Evolutionary conservation across 2,888 invertebrate genomes (phyloP).

Genomic region (Agrochola lychnidis): DNA sequence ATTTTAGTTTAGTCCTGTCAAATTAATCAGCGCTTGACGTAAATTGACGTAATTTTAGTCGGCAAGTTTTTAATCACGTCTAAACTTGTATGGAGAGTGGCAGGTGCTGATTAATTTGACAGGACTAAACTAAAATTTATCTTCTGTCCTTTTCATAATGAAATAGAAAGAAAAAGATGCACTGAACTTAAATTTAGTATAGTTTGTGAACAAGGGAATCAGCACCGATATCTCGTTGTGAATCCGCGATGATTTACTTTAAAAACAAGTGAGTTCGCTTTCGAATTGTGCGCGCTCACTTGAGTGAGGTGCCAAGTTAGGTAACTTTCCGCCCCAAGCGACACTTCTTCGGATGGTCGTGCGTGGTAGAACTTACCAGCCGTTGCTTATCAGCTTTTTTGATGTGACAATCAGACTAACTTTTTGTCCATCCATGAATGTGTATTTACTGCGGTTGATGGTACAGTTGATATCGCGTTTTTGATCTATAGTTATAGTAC

Average conservation of each 20-base stretch:
- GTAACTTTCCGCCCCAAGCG: too few species aligned
- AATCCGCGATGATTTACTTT: neutral
- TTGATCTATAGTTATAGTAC: neutral
- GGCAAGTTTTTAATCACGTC: too few species aligned
- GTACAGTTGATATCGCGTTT: fast-evolving
- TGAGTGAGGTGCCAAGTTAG: neutral
- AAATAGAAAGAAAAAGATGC: too few species aligned
- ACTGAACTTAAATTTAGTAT: too few species aligned
- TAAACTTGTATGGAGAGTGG: too few species aligned
- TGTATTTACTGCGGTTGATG: fast-evolving
- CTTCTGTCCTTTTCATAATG: too few species aligned
- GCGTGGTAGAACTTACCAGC: slow-evolving; percentile 14
- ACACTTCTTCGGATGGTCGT: neutral
- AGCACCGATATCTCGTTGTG: neutral
- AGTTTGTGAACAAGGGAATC: too few species aligned
- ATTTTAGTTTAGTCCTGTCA: too few species aligned
- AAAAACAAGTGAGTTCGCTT: neutral
- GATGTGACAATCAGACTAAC: neutral
- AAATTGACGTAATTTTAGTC: too few species aligned
- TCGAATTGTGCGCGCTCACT: neutral
- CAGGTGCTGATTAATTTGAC: too few species aligned
- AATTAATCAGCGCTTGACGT: too few species aligned
- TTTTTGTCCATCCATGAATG: slow-evolving; percentile 13
- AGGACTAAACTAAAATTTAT: too few species aligned
- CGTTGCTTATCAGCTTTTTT: fast-evolving